Conservation (phyloP, 2,113 vertebrate species). For the Patagioenas fasciata region DNA sequence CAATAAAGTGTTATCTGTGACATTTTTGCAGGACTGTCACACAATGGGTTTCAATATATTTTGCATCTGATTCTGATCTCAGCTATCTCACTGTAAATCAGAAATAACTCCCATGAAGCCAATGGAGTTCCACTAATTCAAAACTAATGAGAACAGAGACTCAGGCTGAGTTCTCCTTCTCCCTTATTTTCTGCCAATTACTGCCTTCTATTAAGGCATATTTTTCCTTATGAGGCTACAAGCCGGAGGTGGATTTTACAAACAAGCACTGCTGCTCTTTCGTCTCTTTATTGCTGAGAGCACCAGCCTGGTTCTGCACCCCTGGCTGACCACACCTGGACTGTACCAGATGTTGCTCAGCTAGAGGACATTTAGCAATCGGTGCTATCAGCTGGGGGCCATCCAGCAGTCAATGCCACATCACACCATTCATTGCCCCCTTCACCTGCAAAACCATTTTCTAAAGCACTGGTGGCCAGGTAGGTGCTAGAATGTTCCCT, state of each 20-base stretch:
- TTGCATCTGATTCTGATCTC: background rate
- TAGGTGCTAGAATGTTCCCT: background rate
- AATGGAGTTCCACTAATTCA: background rate
- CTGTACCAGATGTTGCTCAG: too few species aligned
- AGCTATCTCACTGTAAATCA: background rate
- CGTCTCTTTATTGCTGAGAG: rapidly evolving
- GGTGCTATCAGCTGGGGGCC: background rate
- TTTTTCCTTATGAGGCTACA: conserved; percentile 33
- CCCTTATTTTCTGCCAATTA: conserved; percentile 11
- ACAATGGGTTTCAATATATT: background rate
- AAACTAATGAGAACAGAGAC: background rate
- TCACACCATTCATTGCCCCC: background rate
- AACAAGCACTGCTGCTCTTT: background rate
- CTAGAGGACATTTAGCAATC: too few species aligned
- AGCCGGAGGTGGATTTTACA: background rate
- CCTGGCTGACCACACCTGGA: too few species aligned
- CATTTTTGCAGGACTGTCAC: rapidly evolving
- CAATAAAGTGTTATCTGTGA: rapidly evolving
- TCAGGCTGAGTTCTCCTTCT: background rate
- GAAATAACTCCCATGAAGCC: background rate
- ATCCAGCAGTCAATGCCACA: rapidly evolving
- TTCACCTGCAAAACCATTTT: background rate
- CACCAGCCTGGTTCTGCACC: background rate
- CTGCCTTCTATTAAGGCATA: background rate
- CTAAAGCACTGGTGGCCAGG: background rate